Evolutionary conservation across 2,797 vertebrate species (phyloP).

Genomic region (Rachycentron canadum): DNA sequence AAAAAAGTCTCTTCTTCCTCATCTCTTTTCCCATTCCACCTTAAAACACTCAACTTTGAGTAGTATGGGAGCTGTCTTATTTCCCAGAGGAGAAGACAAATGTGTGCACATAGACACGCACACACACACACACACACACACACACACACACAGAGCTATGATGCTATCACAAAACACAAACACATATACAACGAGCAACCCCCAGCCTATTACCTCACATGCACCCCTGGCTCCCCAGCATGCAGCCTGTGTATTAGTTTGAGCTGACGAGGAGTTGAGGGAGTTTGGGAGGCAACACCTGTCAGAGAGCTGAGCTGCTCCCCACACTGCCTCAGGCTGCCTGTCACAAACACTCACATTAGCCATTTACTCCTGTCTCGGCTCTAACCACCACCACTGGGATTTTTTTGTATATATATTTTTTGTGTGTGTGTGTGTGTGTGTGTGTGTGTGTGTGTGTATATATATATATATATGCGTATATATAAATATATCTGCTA

Average conservation of each 20-base stretch:
- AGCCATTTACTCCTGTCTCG: conserved; percentile 68
- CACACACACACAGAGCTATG: conserved; percentile 12
- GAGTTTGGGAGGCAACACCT: conserved; percentile 63
- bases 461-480: too few relatives aligned
- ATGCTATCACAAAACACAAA: conserved; percentile 14
- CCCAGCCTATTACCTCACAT: conserved; percentile 15
- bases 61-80: conserved; percentile 34
- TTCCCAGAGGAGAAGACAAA: conserved; percentile 44
- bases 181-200: not conserved
- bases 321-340: conserved; percentile 62
- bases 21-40: conserved; percentile 3
- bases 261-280: conserved; percentile 41
- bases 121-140: not conserved
- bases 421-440: not conserved
- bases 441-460: not conserved
- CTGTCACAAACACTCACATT: conserved; percentile 77
- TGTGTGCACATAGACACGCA: conserved; percentile 10
- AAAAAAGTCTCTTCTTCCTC: conserved; percentile 20
- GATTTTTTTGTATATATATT: conserved; percentile 30
- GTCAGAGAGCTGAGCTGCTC: conserved; percentile 62
- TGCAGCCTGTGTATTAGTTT: conserved; percentile 42
- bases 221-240: conserved; percentile 37
- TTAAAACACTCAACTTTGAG: conserved; percentile 46
- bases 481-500: too few relatives aligned
- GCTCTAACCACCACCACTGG: conserved; percentile 14